Base-by-base conservation (phyloP, 2,113 vertebrate species). In the Coryphaenoides rupestris region DNA sequence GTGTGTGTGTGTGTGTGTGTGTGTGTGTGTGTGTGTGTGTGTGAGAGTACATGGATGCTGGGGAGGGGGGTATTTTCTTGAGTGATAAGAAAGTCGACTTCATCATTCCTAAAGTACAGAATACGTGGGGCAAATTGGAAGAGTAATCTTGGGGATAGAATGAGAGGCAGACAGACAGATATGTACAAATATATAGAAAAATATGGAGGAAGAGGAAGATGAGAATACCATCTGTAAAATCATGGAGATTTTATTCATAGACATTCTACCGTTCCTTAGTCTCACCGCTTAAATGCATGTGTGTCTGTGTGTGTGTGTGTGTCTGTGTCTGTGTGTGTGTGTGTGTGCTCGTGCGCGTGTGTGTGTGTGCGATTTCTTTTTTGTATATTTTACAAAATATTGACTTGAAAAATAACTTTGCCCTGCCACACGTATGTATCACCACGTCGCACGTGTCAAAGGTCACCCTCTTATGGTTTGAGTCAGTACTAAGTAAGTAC, bases 71-170 rank as follows among this genome's bases (percentile, higher is more conserved):
- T 15, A 22, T 33, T 58, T 58, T 74, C 56, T 75, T 74, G 74
- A 83, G 82, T 73, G 53, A 58, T 66, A 60, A 60, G 55, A 28
- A 74, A 69, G 69, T 68, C 69, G 75, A 55, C 63, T 55, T 73
- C 80, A 82, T 79, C 66, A 40, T 81, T 85, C 76, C 80, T 66
- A 80, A 87, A 87, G 87, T 84, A 84, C 79, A 76, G 74, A 81
- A 84, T 81, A 69, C 78, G 77, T 71, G 63, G 74, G 77, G 72
- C 82, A 85, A 84, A 85, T 73, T 65, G 79, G 81, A 80, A 84
- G 81, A 83, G 63, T 91, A 91, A 90, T 90, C 87, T n/a, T n/a
- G n/a, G n/a, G n/a, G n/a, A n/a, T n/a, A n/a, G n/a, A n/a, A n/a
- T n/a, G 47, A 3, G 47, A 19, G 21, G 14, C 40, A 47, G 59